Base-by-base conservation (phyloP, 1,140 invertebrate genomes). In the Ceratosolen solmsi region DNA sequence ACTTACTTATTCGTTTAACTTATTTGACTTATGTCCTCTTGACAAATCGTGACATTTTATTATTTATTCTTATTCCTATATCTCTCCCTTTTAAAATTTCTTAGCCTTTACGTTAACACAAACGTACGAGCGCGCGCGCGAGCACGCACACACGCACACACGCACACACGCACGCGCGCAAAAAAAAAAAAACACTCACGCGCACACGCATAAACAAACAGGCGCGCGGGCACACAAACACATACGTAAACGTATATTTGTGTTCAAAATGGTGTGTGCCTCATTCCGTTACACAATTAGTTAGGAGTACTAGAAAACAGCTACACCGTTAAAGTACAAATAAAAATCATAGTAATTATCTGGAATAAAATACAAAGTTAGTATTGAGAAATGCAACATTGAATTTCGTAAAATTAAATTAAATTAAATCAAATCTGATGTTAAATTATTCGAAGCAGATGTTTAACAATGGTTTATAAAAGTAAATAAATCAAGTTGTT, bases 401-500 rank as follows among this genome's bases (percentile, higher is more conserved):
- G n/a, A 38, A 38, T 68, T 68, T 38, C 41, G 27, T 60, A 30
- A 25, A 7, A 60, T 27, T 60, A 1, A 27, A 30, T 60, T 30
- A 13, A 60, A n/a, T n/a, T n/a, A n/a, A n/a, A n/a, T n/a, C n/a
- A n/a, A n/a, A n/a, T n/a, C n/a, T n/a, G n/a, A n/a, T n/a, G n/a
- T n/a, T n/a, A n/a, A n/a, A n/a, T n/a, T n/a, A n/a, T n/a, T 56
- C n/a, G 13, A 71, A 17, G 11, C 7, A 74, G 13, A 74, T 38
- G 15, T n/a, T 8, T 63, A 41, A 79, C 58, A 71, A 7, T 51
- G 73, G 80, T 56, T 73, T 30, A 33, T 38, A 11, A 58, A 70
- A 76, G n/a, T 76, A 58, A 77, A 77, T 15, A 75, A 58, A 68
- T 83, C 75, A 36, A 74, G 51, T 74, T 68, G 80, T 88, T 78